These are phyloP conservation scores for Pararge aegeria DNA, from an alignment of 1,140 invertebrate species.

Conservation along the genomic window DNA sequence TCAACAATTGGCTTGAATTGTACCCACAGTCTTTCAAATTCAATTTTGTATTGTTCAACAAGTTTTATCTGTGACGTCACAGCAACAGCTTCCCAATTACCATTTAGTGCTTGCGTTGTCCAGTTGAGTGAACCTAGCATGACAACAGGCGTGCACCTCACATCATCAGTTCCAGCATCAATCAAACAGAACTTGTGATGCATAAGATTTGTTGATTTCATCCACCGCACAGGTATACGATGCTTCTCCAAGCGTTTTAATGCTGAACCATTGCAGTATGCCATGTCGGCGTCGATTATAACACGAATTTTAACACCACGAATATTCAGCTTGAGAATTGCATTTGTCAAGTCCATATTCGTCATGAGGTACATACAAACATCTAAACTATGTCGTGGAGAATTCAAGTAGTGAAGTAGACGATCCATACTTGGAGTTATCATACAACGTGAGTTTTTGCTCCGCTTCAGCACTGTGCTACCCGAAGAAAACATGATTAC, in stretches of 20 bases:
- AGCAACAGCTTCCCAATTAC: constrained; percentile 66
- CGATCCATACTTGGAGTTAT: constrained; percentile 54
- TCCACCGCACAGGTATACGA: constrained; percentile 63
- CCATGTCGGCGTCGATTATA: constrained; percentile 71
- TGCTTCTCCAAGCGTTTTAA: constrained; percentile 52
- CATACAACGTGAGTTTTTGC: constrained; percentile 55
- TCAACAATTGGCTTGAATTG: constrained; percentile 62
- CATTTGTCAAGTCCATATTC: constrained; percentile 53
- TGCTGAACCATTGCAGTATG: constrained; percentile 50
- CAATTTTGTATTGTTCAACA: constrained; percentile 47
- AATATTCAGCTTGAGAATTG: constrained; percentile 48
- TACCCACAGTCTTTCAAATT: constrained; percentile 68
- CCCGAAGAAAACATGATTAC: constrained; percentile 60
- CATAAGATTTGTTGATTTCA: constrained; percentile 67
- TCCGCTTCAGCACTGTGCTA: constrained; percentile 39
- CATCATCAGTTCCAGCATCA: constrained; percentile 39
- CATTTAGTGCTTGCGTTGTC: constrained; percentile 64
- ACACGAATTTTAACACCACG: constrained; percentile 59
- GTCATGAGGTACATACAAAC: constrained; percentile 69
- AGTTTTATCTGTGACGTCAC: constrained; percentile 60
- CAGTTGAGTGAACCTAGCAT: constrained; percentile 68
- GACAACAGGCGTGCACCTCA: constrained; percentile 37
- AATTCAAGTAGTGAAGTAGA: constrained; percentile 51
- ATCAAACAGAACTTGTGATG: constrained; percentile 70
- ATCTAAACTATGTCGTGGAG: constrained; percentile 50